phyloP scores from a whole-genome alignment of 2,888 invertebrate genomes.

The Frankliniella intonsa region DNA sequence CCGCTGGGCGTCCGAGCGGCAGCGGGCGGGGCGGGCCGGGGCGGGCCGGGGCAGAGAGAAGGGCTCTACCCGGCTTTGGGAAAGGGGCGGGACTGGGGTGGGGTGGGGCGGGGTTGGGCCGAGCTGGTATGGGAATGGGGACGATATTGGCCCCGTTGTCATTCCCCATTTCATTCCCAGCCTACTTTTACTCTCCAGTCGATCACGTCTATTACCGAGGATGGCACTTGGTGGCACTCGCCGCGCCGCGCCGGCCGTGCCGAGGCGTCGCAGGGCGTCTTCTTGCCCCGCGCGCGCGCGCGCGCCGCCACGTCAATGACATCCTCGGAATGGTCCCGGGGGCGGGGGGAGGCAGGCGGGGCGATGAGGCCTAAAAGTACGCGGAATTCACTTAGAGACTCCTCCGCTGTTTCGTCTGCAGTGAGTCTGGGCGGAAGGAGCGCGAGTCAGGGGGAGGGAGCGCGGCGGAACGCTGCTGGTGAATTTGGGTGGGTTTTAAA shows the following conservation, averaged over 20 bases:
- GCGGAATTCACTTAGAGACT: too few species aligned
- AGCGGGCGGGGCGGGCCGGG: too few species aligned
- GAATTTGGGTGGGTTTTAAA: too few species aligned
- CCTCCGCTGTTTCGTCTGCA: too few species aligned
- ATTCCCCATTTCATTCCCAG: neutral
- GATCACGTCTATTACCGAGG: neutral
- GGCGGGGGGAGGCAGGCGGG: neutral
- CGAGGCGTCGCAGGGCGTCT: neutral
- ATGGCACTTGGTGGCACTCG: neutral
- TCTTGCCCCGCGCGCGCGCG: neutral
- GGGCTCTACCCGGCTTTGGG: neutral
- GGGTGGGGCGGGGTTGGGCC: neutral
- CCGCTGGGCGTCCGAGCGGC: neutral
- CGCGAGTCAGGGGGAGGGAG: too few species aligned
- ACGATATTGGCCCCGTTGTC: neutral
- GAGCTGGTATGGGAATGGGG: neutral
- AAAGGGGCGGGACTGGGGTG: neutral
- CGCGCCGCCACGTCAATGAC: neutral
- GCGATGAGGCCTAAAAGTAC: neutral
- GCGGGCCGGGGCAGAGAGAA: too few species aligned
- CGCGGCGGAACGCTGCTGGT: too few species aligned
- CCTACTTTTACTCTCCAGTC: neutral
- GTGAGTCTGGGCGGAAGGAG: too few species aligned
- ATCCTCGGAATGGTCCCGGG: neutral
- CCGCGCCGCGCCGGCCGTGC: neutral